These are phyloP conservation scores for Cheilosia vernalis DNA, from an alignment of 2,888 invertebrate genomes.

Conservation along the genomic window DNA sequence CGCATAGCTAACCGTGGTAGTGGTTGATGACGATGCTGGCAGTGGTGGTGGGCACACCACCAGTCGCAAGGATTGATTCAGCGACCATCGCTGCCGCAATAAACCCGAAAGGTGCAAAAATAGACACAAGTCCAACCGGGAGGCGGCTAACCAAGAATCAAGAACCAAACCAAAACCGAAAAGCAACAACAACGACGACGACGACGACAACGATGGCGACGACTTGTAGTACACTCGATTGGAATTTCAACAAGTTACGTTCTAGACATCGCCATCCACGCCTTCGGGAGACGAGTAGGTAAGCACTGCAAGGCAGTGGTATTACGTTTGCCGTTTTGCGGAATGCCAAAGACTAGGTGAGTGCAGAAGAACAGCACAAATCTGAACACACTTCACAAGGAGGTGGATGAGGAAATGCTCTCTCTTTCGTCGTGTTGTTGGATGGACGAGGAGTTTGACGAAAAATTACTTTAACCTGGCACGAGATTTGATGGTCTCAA, in stretches of 20 bases:
- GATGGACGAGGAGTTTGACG: neutral
- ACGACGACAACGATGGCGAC: constrained; percentile 50
- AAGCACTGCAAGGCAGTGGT: constrained; percentile 51
- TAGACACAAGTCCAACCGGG: constrained; percentile 55
- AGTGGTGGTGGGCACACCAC: constrained; percentile 1
- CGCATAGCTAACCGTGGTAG: constrained; percentile 57
- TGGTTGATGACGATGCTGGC: constrained; percentile 36
- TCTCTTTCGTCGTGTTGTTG: constrained; percentile 28
- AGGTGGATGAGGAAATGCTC: constrained; percentile 62
- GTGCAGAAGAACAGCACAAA: constrained; percentile 21
- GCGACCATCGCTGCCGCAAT: constrained; percentile 44
- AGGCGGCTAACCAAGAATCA: constrained; percentile 9
- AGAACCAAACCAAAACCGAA: constrained; percentile 42
- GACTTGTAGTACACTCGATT: constrained; percentile 74
- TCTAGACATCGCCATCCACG: constrained; percentile 71
- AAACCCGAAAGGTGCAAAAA: constrained; percentile 71
- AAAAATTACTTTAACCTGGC: constrained; percentile 51
- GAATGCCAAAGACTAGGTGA: constrained; percentile 65
- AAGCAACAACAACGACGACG: constrained; percentile 16
- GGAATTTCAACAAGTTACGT: constrained; percentile 75
- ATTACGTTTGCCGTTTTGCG: constrained; percentile 59
- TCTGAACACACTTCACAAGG: constrained; percentile 46
- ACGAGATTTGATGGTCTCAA: constrained; percentile 52
- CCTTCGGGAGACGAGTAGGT: constrained; percentile 65
- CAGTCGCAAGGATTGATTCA: constrained; percentile 59